phyloP scores from a whole-genome alignment of 2,888 invertebrate genomes.

The Volucella inflata region DNA sequence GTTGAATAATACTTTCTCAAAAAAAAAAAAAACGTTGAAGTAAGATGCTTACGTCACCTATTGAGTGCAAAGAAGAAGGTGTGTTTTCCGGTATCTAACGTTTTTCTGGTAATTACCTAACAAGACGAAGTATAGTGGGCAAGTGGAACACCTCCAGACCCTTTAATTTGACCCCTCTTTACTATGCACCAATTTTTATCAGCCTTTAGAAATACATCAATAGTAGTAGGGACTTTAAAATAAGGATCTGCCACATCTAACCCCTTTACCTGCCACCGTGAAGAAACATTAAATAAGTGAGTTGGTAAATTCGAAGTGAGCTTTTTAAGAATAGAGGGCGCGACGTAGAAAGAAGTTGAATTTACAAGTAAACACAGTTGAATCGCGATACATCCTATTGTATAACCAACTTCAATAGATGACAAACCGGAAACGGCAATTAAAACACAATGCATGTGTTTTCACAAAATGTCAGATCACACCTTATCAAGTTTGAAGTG shows the following conservation, averaged over 20 bases:
- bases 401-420: constrained; percentile 10
- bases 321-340: constrained; percentile 7
- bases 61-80: neutral
- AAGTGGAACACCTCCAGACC: constrained; percentile 2
- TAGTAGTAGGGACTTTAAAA: neutral
- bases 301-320: constrained; percentile 15
- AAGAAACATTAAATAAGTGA: neutral
- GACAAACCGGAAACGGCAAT: constrained; percentile 7
- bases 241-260: constrained; percentile 8
- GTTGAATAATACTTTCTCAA: neutral
- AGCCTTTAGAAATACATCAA: constrained; percentile 18
- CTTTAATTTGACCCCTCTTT: constrained; percentile 11
- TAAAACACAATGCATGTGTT: neutral
- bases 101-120: constrained; percentile 17
- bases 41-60: neutral
- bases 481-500: too few species aligned
- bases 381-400: constrained; percentile 9
- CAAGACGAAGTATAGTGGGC: constrained; percentile 25
- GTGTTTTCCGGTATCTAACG: neutral
- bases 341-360: neutral
- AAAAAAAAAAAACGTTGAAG: constrained; percentile 4
- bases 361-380: neutral
- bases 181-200: constrained; percentile 19
- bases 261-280: neutral
- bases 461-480: too few species aligned